phyloP scores from a whole-genome alignment of 2,888 invertebrate genomes.

The Acrocera orbiculus region DNA sequence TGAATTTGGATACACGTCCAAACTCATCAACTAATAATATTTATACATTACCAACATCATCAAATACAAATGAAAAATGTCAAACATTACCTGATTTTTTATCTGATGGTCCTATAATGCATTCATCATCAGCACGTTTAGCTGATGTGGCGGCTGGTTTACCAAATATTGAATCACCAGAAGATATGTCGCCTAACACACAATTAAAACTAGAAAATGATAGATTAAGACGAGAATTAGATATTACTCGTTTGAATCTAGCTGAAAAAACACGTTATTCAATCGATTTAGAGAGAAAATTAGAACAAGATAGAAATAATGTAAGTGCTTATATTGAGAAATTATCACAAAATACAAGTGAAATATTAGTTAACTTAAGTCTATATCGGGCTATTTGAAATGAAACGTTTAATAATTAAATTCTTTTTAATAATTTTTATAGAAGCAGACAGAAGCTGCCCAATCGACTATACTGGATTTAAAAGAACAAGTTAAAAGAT shows the following conservation, averaged over 20 bases:
- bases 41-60: constrained; percentile 16
- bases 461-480: constrained; percentile 45
- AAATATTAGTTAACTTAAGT: constrained; percentile 30
- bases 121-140: constrained; percentile 28
- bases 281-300: constrained; percentile 36
- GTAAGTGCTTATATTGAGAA: constrained; percentile 37
- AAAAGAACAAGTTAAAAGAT: constrained; percentile 48
- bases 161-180: constrained; percentile 27
- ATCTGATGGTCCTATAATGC: constrained; percentile 45
- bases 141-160: constrained; percentile 30
- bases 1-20: constrained; percentile 24
- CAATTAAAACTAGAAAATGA: constrained; percentile 26
- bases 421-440: constrained; percentile 11
- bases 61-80: constrained; percentile 12
- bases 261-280: constrained; percentile 35
- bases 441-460: constrained; percentile 43
- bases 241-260: constrained; percentile 35
- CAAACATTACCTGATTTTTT: constrained; percentile 51
- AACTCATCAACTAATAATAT: constrained; percentile 22
- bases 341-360: too few relatives aligned
- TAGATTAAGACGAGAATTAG: constrained; percentile 38
- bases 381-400: too few relatives aligned
- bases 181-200: constrained; percentile 21
- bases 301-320: constrained; percentile 33
- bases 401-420: constrained; percentile 1